Base-by-base conservation (phyloP, 35 echinoderm and acorn worm genomes). In the Strongylocentrotus purpuratus region DNA sequence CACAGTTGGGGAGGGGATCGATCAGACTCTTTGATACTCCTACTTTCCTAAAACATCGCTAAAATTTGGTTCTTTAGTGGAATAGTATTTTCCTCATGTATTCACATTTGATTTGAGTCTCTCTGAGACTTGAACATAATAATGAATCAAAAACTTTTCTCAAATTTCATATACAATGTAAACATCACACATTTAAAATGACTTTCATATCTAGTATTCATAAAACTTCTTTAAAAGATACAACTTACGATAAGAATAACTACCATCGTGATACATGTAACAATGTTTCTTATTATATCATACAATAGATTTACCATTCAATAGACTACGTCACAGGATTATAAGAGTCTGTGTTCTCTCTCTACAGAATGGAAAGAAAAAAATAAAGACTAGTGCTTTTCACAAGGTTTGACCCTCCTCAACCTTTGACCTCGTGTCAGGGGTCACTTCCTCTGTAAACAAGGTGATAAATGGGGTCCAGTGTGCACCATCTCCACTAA, bases 61-160 rank as follows among this genome's bases (percentile, higher is more conserved):
- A 78, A 89, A 45, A 89, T 89, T 89, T 89, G 87, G 87, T 89
- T 89, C 87, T 89, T 33, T 46, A 2, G 65, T 46, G 87, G 87
- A 89, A 89, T 89, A 89, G 87, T 89, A 89, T 89, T 89, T 89
- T 33, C 87, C 87, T n/a, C n/a, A n/a, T n/a, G 87, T 45, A 89
- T 89, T 89, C 45, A 33, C 87, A 89, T 25, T 17, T 89, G 65
- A 78, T 78, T 78, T 78, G 20, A 78, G 65, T 78, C 65, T 78
- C 65, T 78, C 65, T 78, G 65, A 78, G 65, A 78, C 65, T 78
- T 78, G 65, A 28, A 78, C 65, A 78, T 78, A 78, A 78, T 78
- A 78, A 78, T 78, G 65, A 78, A 78, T 78, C 65, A 78, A 78
- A 78, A 78, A 78, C 61, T 70, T 70, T 71, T n/a, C 87, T n/a